Evolutionary conservation across 2,113 vertebrate species (phyloP).

Genomic region (Syngnathus typhle): DNA sequence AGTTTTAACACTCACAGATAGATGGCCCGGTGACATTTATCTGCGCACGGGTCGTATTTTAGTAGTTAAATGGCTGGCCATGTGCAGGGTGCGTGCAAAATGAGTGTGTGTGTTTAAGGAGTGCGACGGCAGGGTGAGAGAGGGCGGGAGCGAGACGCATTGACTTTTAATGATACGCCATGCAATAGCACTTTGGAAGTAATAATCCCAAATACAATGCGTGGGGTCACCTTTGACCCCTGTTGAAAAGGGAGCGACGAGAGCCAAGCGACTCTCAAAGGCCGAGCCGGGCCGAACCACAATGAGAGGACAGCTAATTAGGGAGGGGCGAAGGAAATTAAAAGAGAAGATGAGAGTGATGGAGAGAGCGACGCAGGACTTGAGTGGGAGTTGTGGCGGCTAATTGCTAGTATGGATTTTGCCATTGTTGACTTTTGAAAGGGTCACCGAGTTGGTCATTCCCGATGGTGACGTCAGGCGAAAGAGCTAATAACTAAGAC

Average conservation of each 20-base stretch:
- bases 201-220: constrained; percentile 62
- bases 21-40: constrained; percentile 68
- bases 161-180: constrained; percentile 59
- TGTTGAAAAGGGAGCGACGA: not conserved
- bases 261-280: constrained; percentile 22
- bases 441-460: constrained; percentile 47
- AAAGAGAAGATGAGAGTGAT: constrained; percentile 18
- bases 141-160: constrained; percentile 37
- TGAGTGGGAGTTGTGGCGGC: constrained; percentile 14
- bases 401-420: constrained; percentile 64
- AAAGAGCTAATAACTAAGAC: constrained; percentile 56
- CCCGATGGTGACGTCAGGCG: constrained; percentile 42
- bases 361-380: constrained; percentile 14
- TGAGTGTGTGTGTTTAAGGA: constrained; percentile 36
- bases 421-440: constrained; percentile 55
- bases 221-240: constrained; percentile 42
- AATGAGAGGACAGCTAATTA: constrained; percentile 34
- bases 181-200: constrained; percentile 53
- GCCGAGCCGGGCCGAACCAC: constrained; percentile 25
- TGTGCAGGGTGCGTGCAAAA: constrained; percentile 47
- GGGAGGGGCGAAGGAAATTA: constrained; percentile 10
- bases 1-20: constrained; percentile 65
- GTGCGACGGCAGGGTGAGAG: constrained; percentile 5
- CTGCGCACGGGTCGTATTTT: constrained; percentile 60
- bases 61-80: constrained; percentile 53